phyloP scores from a whole-genome alignment of 1,140 invertebrate species.

The Lucilia sericata region DNA sequence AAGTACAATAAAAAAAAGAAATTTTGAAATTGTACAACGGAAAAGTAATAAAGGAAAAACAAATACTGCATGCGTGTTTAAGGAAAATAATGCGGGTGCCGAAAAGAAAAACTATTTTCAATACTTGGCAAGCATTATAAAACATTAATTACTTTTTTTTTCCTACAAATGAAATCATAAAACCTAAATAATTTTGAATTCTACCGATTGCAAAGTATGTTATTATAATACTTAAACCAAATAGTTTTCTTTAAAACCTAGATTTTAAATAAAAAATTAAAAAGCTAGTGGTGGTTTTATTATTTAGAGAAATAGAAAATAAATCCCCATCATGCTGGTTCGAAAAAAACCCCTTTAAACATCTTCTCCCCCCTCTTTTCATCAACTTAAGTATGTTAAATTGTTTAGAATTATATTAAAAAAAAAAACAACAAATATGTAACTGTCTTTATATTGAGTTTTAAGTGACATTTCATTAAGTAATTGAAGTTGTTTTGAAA shows the following conservation, averaged over 20 bases:
- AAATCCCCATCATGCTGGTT: background rate
- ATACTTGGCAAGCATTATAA: background rate
- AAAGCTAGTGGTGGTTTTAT: background rate
- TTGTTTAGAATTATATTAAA: background rate
- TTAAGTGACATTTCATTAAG: conserved; percentile 29
- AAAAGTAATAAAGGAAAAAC: background rate
- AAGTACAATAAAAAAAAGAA: too few species aligned
- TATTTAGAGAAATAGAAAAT: background rate
- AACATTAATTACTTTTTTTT: background rate
- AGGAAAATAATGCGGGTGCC: background rate
- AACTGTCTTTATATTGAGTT: background rate
- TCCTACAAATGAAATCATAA: background rate
- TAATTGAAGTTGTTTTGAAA: conserved; percentile 1
- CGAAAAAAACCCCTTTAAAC: background rate
- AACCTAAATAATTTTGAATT: too few species aligned
- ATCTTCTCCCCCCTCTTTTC: too few species aligned
- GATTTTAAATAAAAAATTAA: too few species aligned
- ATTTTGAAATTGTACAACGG: too few species aligned
- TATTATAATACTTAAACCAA: too few species aligned
- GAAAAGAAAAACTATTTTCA: background rate
- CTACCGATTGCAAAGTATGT: too few species aligned
- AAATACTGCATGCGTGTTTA: background rate
- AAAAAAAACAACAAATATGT: background rate
- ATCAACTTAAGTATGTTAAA: background rate
- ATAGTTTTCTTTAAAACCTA: too few species aligned